These are phyloP conservation scores for Endomychus coccineus DNA, from an alignment of 2,888 invertebrate species.

Conservation along the genomic window DNA sequence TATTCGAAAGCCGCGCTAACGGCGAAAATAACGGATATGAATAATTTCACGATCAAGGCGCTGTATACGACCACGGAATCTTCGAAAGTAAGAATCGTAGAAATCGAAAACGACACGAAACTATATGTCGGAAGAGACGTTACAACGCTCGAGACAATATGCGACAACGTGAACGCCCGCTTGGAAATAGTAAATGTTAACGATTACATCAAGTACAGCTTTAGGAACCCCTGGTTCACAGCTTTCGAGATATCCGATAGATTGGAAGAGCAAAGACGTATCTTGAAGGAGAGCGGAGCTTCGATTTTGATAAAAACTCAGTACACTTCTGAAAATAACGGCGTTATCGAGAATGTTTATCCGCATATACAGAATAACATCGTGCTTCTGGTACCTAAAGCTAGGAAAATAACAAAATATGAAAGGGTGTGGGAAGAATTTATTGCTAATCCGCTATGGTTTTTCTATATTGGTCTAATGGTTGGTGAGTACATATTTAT, in stretches of 20 bases:
- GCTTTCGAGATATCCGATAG: slow-evolving; percentile 12
- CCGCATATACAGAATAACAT: slow-evolving; percentile 23
- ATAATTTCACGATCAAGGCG: slow-evolving; percentile 6
- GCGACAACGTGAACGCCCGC: slow-evolving; percentile 19
- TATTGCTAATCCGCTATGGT: neutral
- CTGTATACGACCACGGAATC: slow-evolving; percentile 11
- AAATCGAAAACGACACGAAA: neutral
- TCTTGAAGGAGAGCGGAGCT: slow-evolving; percentile 16
- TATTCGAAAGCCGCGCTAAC: too few relatives aligned
- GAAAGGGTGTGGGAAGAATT: slow-evolving; percentile 4
- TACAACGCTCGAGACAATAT: slow-evolving; percentile 18
- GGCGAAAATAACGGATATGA: slow-evolving; percentile 9
- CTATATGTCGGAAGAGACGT: too few relatives aligned
- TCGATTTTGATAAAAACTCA: slow-evolving; percentile 17
- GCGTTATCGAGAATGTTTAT: slow-evolving; percentile 21
- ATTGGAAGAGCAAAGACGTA: slow-evolving; percentile 10
- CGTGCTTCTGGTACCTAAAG: slow-evolving; percentile 18
- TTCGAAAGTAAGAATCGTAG: slow-evolving; percentile 10
- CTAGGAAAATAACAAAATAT: slow-evolving; percentile 7
- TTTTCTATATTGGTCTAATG: neutral
- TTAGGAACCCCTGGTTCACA: slow-evolving; percentile 19
- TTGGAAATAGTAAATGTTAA: slow-evolving; percentile 17
- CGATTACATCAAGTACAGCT: slow-evolving; percentile 8
- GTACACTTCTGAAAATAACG: slow-evolving; percentile 16
- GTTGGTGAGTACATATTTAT: neutral